Evolutionary conservation across 2,888 invertebrate species (phyloP).

Genomic region (Protula sp.): DNA sequence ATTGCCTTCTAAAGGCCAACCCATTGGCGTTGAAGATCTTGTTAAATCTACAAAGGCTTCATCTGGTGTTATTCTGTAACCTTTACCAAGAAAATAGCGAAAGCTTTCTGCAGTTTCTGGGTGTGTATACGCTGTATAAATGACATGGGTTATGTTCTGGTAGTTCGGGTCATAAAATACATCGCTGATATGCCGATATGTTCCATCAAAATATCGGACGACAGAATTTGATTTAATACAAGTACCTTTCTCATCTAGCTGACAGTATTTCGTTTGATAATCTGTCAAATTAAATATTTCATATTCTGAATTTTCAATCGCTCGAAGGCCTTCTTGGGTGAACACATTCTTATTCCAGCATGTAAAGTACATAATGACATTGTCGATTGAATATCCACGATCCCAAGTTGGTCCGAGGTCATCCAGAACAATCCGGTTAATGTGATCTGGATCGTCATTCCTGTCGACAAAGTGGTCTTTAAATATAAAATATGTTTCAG

Average conservation of each 20-base stretch:
- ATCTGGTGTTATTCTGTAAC: slow-evolving; percentile 6
- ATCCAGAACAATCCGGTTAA: slow-evolving; percentile 5
- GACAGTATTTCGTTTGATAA: slow-evolving; percentile 15
- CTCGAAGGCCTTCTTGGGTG: neutral
- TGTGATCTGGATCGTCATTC: slow-evolving; percentile 1
- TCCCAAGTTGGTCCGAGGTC: slow-evolving; percentile 2
- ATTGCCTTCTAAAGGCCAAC: slow-evolving; percentile 12
- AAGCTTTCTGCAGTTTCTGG: slow-evolving; percentile 9
- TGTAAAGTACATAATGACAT: slow-evolving; percentile 6
- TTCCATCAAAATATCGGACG: slow-evolving; percentile 26
- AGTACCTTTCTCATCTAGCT: slow-evolving; percentile 3
- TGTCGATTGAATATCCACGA: slow-evolving; percentile 7
- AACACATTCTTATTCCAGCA: slow-evolving; percentile 13
- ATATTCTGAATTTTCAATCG: neutral
- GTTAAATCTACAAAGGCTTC: slow-evolving; percentile 11
- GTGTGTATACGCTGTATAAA: slow-evolving; percentile 19
- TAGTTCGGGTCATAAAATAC: slow-evolving; percentile 25
- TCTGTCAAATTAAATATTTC: slow-evolving; percentile 4
- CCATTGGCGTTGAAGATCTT: slow-evolving; percentile 11
- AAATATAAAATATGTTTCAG: too few species aligned
- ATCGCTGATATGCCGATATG: slow-evolving; percentile 10
- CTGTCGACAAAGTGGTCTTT: too few species aligned
- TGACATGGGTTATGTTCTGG: slow-evolving; percentile 17
- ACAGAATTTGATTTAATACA: slow-evolving; percentile 20
- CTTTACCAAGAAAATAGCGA: slow-evolving; percentile 19